Base-by-base conservation (phyloP, 2,888 invertebrate genomes). In the Noctua fimbriata region DNA sequence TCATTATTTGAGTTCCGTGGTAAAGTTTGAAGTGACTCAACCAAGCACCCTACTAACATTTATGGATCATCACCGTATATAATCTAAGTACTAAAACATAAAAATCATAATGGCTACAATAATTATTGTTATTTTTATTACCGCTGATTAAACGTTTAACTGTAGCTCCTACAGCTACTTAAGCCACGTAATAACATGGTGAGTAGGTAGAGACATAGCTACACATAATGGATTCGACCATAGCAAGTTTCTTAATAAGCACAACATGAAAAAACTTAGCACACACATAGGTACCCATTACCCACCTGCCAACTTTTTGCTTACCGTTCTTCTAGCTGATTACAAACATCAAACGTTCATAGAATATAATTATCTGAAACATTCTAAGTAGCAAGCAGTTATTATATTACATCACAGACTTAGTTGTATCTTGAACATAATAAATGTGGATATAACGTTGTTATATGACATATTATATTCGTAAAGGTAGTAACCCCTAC, bases 241-340 rank as follows among this genome's bases (percentile, higher is more conserved):
- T 24, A 75, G 69, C 75, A 80, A 75, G 63, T 69, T 81, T 81
- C 52, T 36, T 81, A 69, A 58, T 75, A 52, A 69, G 63, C 55
- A 72, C 32, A 47, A 55, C 55, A 69, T 69, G 14, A 69, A 82
- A 81, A 82, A 73, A 60, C 44, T 78, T 55, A 21, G 28, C 69
- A 36, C 55, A 65, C 41, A 69, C 36, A 21, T 47, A n/a, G n/a
- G n/a, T n/a, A 79, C 32, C 41, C n/a, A 55, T 80, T 76, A 58
- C 32, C 49, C 65, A 76, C 76, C 81, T 75, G 60, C 76, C 65
- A 69, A 55, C 36, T 77, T 81, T 81, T 81, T 72, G 71, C 77
- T 36, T 47, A 81, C 66, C 36, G 76, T 72, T 63, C 71, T 77
- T 77, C 55, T 77, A 21, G 21, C 36, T 47, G n/a, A 44, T 72